Base-by-base conservation (phyloP, 2,888 invertebrate species). In the Apamea epomidion region DNA sequence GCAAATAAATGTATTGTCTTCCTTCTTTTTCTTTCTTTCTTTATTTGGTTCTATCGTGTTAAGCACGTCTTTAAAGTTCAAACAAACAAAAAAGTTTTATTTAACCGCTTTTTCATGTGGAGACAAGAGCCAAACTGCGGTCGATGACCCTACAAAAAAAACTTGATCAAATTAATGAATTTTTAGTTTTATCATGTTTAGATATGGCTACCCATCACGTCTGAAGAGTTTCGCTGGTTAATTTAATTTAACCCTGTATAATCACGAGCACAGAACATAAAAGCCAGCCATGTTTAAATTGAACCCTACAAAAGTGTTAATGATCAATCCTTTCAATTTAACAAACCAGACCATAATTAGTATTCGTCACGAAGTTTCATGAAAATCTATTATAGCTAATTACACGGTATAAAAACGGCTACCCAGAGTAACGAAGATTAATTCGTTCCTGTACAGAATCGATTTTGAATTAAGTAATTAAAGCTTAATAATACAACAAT, bases 391-490 rank as follows among this genome's bases (percentile, higher is more conserved):
- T 76, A 79, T 25, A 80, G 54, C 73, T 74, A 80, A 90, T 84
- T 83, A 88, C 85, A 71, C 80, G 78, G 73, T 58, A 76, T 87
- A 88, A 90, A 90, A 91, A 88, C 78, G 70, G 86, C 75, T 83
- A 82, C 78, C 64, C 69, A 51, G 74, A 83, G 75, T 92, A 92
- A 93, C 90, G 92, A 92, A 93, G 93, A 93, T 94, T 92, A 92
- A 89, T 90, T 92, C 90, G 89, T 88, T 89, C 88, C 91, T 89
- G 82, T 82, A 88, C 81, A 87, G 88, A 93, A 94, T 94, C 91
- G 93, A 93, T 93, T 93, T 92, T 91, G 90, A 93, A 93, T 94
- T 92, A 91, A 81, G 78, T 84, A 87, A 88, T 91, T 80, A 84
- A 85, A 72, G 76, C 65, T 70, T 84, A 76, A 74, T 80, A 79